phyloP scores from a whole-genome alignment of 2,113 vertebrate species.

The Apeltes quadracus region DNA sequence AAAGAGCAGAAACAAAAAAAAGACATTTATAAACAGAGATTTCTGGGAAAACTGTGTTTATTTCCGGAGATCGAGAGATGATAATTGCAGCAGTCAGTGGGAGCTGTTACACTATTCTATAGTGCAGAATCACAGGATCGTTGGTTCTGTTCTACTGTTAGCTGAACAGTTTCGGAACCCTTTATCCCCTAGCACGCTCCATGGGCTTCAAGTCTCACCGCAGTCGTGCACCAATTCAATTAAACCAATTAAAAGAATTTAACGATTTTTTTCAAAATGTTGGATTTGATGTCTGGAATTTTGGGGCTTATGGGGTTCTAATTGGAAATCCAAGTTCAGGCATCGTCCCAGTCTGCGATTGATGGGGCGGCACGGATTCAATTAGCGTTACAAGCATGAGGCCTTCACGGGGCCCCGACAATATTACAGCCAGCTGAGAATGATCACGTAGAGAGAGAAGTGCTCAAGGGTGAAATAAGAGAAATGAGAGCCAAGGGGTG shows the following conservation, averaged over 20 bases:
- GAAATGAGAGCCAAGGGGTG: constrained; percentile 6
- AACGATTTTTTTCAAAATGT: too few species aligned
- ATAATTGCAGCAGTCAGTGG: constrained; percentile 18
- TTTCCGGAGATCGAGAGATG: background rate
- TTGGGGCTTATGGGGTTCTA: too few species aligned
- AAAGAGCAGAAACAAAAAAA: background rate
- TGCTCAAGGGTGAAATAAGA: constrained; percentile 20
- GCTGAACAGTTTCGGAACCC: too few species aligned
- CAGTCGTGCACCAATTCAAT: too few species aligned
- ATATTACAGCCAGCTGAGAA: constrained; percentile 4
- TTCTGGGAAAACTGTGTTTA: constrained; percentile 4
- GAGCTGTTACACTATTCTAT: background rate
- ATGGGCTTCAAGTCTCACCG: too few species aligned
- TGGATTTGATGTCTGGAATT: too few species aligned
- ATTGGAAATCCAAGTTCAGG: too few species aligned
- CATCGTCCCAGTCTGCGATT: background rate
- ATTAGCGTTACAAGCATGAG: background rate
- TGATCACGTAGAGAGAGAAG: constrained; percentile 7
- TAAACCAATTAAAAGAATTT: too few species aligned
- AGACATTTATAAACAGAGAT: background rate
- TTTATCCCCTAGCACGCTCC: too few species aligned
- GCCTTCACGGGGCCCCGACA: background rate
- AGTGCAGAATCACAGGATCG: background rate
- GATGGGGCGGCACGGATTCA: background rate
- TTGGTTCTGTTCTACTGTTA: too few species aligned